Percentiles rank a stretch among this genome's conserved stretches.
phyloP scores from a whole-genome alignment of 2,888 invertebrate genomes.

The Stenchaetothrips biformis region DNA sequence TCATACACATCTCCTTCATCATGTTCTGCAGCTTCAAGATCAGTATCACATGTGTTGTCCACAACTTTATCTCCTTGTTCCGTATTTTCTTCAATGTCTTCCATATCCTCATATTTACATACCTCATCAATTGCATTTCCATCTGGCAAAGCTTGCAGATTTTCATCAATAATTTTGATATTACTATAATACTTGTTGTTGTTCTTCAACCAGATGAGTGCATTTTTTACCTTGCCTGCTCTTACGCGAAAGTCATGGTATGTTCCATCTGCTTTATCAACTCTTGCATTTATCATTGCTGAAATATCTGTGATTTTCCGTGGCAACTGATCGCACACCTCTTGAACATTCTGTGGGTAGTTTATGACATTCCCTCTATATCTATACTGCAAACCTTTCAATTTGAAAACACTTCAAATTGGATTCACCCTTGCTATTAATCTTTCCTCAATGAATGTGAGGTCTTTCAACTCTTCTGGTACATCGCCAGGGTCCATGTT shows the following conservation, averaged over 20 bases:
- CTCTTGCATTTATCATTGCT: neutral
- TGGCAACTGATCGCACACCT: conserved; percentile 27
- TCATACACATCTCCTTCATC: too few relatives aligned
- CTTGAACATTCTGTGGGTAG: conserved; percentile 29
- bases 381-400: conserved; percentile 31
- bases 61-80: too few relatives aligned
- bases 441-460: conserved; percentile 30
- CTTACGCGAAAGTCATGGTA: too few relatives aligned
- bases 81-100: too few relatives aligned
- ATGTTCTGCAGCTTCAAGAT: too few relatives aligned
- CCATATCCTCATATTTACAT: too few relatives aligned
- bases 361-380: conserved; percentile 31
- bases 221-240: too few relatives aligned
- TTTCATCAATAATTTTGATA: conserved; percentile 4
- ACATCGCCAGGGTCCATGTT: conserved; percentile 4
- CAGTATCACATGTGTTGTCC: too few relatives aligned
- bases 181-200: conserved; percentile 28
- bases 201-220: neutral
- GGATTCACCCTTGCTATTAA: conserved; percentile 32
- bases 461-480: conserved; percentile 22
- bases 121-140: too few relatives aligned
- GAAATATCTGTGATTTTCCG: neutral
- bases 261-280: too few relatives aligned
- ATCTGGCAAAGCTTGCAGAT: neutral
- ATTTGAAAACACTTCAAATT: conserved; percentile 28